Evolutionary conservation across 1,140 invertebrate genomes (phyloP).

Genomic region (Scylla paramamosain): DNA sequence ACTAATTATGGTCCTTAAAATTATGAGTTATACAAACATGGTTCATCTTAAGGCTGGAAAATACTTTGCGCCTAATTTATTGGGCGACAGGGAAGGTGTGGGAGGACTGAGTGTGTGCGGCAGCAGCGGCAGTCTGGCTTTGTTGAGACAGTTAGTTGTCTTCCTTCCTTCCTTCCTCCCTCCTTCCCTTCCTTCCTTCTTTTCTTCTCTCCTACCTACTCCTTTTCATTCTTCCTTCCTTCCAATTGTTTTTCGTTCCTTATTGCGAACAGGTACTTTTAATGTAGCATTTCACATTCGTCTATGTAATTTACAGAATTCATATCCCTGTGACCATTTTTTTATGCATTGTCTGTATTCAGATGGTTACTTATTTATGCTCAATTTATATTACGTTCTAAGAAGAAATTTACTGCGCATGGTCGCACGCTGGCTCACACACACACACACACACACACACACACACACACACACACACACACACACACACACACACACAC

Average conservation of each 20-base stretch:
- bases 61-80: neutral
- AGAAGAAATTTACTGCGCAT: neutral
- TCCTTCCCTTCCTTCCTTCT: neutral
- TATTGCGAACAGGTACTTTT: no score
- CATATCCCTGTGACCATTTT: neutral
- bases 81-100: neutral
- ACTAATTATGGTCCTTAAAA: neutral
- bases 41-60: neutral
- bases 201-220: neutral
- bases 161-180: no score
- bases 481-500: slow-evolving; percentile 46
- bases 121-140: neutral
- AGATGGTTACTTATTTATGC: neutral
- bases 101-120: neutral
- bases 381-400: neutral
- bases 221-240: neutral
- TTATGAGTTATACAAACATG: neutral
- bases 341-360: neutral
- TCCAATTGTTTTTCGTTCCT: no score
- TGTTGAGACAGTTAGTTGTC: no score
- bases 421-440: neutral
- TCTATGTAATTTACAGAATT: no score
- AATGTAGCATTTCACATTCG: no score
- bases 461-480: slow-evolving; percentile 2
- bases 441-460: slow-evolving; percentile 11